Conservation (phyloP, 2,113 vertebrate species). For the Proterorhinus semilunaris region DNA sequence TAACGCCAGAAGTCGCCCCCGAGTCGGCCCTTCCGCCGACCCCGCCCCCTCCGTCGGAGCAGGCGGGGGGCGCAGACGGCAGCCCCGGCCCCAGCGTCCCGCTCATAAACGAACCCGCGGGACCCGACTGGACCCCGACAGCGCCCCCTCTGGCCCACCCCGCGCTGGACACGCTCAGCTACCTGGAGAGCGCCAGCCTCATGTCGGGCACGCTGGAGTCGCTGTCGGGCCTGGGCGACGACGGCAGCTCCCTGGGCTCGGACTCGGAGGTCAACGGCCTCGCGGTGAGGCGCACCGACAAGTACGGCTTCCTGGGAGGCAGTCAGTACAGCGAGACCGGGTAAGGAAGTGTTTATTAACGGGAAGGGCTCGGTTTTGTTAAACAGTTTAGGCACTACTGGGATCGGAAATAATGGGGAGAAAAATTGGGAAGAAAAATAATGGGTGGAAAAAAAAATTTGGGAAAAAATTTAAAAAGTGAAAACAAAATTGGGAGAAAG, state of each 20-base stretch:
- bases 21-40: neutral
- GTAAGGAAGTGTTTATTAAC: slow-evolving; percentile 58
- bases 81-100: slow-evolving; percentile 37
- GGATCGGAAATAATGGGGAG: too few species aligned
- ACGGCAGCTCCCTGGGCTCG: slow-evolving; percentile 87
- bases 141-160: slow-evolving; percentile 57
- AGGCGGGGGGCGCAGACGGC: too few species aligned
- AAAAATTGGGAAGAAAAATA: too few species aligned
- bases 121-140: neutral
- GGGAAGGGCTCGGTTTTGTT: too few species aligned
- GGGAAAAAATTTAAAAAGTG: too few species aligned
- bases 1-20: neutral
- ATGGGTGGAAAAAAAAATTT: too few species aligned
- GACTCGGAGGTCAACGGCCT: slow-evolving; percentile 88
- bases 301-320: slow-evolving; percentile 90
- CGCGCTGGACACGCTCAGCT: slow-evolving; percentile 83
- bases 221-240: slow-evolving; percentile 81
- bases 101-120: slow-evolving; percentile 54
- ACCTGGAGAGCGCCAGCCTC: slow-evolving; percentile 88
- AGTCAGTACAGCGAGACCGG: slow-evolving; percentile 80
- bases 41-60: too few species aligned
- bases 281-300: slow-evolving; percentile 82
- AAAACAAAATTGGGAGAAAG: too few species aligned
- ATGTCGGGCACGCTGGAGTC: slow-evolving; percentile 91
- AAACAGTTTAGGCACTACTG: too few species aligned